Conservation (phyloP, 37 sponge, comb jelly and placozoan genomes). For the Hormiphora californensis region DNA sequence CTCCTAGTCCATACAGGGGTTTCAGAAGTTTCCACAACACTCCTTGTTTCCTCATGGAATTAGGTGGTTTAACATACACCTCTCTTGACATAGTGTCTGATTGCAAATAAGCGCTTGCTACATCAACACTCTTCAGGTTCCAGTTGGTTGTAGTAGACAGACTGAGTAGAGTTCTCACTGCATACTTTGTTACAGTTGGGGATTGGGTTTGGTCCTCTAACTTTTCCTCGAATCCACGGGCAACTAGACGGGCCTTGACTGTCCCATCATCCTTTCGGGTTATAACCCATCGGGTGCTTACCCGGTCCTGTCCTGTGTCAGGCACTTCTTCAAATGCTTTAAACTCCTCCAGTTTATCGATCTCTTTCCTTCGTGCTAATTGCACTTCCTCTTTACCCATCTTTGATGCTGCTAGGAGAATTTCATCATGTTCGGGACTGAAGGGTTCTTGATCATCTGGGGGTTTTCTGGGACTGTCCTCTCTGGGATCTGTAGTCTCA, state of each 20-base stretch:
- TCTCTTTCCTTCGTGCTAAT: too few relatives aligned
- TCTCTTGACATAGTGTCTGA: background rate
- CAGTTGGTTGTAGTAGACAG: background rate
- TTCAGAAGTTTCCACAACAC: slow-evolving; percentile 6
- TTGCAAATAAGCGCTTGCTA: background rate
- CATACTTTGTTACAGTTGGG: background rate
- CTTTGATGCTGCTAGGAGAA: too few relatives aligned
- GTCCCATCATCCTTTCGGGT: background rate
- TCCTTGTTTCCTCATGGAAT: background rate
- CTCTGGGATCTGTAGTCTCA: too few relatives aligned
- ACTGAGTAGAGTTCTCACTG: background rate
- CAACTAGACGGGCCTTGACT: background rate
- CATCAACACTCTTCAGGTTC: background rate
- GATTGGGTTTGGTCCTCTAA: background rate
- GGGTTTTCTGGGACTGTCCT: too few relatives aligned
- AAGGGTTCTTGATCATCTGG: too few relatives aligned
- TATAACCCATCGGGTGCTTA: slow-evolving; percentile 4
- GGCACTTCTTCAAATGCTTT: background rate
- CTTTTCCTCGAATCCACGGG: slow-evolving; percentile 13
- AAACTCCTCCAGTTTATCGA: slow-evolving; percentile 4
- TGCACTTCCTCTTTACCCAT: too few relatives aligned
- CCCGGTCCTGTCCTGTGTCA: background rate
- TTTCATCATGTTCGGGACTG: too few relatives aligned
- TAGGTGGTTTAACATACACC: slow-evolving; percentile 23
- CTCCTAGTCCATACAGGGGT: slow-evolving; percentile 31